phyloP scores from a whole-genome alignment of 92 coral and sea anemone genomes.

The Isaurus tuberculatus region DNA sequence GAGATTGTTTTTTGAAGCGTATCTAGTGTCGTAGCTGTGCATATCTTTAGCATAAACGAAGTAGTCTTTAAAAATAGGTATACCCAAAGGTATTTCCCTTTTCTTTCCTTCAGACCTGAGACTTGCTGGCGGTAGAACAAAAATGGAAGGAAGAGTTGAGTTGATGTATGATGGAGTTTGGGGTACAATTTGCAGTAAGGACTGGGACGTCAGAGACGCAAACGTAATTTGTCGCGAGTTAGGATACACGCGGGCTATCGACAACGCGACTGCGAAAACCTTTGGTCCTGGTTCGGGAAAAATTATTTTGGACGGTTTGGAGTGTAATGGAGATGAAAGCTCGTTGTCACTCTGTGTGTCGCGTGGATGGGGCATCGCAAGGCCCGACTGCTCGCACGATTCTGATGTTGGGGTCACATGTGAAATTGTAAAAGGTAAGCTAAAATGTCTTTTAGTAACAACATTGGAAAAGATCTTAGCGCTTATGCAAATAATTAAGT shows the following conservation, averaged over 20 bases:
- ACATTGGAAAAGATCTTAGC: too few species aligned
- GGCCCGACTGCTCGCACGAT: constrained; percentile 20
- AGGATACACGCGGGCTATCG: constrained; percentile 37
- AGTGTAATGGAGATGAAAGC: constrained; percentile 13
- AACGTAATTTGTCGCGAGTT: constrained; percentile 29
- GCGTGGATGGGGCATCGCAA: constrained; percentile 29
- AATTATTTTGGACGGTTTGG: constrained; percentile 19
- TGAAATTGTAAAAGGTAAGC: constrained; percentile 21
- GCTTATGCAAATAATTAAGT: too few species aligned
- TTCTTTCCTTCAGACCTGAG: constrained; percentile 10
- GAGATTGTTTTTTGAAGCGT: too few species aligned
- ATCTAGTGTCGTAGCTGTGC: too few species aligned
- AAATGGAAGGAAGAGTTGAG: constrained; percentile 38
- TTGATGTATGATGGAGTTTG: constrained; percentile 29
- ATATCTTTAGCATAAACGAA: too few species aligned
- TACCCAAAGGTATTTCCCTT: too few species aligned
- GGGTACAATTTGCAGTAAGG: constrained; percentile 45
- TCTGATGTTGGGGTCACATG: constrained; percentile 30
- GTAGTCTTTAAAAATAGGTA: too few species aligned
- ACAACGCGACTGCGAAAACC: constrained; percentile 32
- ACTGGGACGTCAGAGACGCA: constrained; percentile 33
- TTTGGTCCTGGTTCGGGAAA: constrained; percentile 36
- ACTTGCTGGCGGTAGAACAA: constrained; percentile 38
- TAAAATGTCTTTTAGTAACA: too few species aligned
- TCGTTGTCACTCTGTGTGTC: constrained; percentile 19